A percentile compares a stretch with the other conserved stretches of the same genome.
Conservation (phyloP, 2,888 invertebrate species). For the Trisateles emortualis region DNA sequence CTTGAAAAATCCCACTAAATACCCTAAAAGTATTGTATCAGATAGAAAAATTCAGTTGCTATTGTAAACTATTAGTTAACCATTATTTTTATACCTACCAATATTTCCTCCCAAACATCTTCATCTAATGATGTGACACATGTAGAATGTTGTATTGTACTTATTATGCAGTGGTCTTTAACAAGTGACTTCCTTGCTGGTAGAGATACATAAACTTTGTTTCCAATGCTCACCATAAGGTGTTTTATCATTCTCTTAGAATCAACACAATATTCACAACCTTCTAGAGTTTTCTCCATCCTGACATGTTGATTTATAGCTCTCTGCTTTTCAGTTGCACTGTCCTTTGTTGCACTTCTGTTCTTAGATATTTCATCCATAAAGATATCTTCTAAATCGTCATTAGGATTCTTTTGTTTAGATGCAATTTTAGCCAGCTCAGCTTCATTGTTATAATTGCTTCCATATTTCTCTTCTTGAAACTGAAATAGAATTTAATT, state of each 20-base stretch:
- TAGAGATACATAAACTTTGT: slow-evolving; percentile 93
- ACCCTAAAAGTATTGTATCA: too few species aligned
- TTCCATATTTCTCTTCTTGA: slow-evolving; percentile 92
- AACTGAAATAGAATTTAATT: slow-evolving; percentile 83
- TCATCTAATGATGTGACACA: slow-evolving; percentile 96
- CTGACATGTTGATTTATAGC: slow-evolving; percentile 92
- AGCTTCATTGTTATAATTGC: slow-evolving; percentile 92
- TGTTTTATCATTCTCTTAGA: slow-evolving; percentile 93
- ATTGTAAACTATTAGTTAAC: too few species aligned
- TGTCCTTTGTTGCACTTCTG: slow-evolving; percentile 87
- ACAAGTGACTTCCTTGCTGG: slow-evolving; percentile 94
- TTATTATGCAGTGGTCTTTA: slow-evolving; percentile 94
- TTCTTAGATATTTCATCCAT: slow-evolving; percentile 91
- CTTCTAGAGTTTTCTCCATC: slow-evolving; percentile 90
- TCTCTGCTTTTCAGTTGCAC: slow-evolving; percentile 87
- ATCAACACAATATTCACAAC: slow-evolving; percentile 94
- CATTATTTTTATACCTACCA: slow-evolving; percentile 76
- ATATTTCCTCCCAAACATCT: slow-evolving; percentile 96
- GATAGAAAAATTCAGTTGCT: not conserved
- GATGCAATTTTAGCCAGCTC: slow-evolving; percentile 92
- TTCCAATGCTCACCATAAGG: slow-evolving; percentile 93
- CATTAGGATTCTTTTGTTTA: slow-evolving; percentile 88
- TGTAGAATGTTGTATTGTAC: slow-evolving; percentile 93
- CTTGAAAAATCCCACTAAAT: too few species aligned
- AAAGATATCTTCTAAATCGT: slow-evolving; percentile 95